These are phyloP conservation scores for Archips xylosteana DNA, from an alignment of 2,888 invertebrate species.

Conservation along the genomic window DNA sequence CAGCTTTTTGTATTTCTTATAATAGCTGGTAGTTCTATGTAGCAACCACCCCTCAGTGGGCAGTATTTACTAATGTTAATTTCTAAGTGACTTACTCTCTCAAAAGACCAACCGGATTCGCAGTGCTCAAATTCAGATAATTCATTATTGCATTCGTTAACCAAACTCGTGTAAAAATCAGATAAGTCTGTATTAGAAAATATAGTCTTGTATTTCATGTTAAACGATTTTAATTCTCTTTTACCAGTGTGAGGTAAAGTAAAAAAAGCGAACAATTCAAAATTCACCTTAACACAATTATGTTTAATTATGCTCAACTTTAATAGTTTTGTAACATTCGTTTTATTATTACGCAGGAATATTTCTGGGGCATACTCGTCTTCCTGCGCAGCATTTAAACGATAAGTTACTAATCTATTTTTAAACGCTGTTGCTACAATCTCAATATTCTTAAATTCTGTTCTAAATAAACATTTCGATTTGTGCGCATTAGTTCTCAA, in stretches of 20 bases:
- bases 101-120: slow-evolving; percentile 4
- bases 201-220: neutral
- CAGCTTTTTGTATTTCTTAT: slow-evolving; percentile 11
- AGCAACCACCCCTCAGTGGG: neutral
- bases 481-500: slow-evolving; percentile 1
- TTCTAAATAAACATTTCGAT: neutral
- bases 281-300: neutral
- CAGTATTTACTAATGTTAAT: slow-evolving; percentile 10
- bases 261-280: neutral
- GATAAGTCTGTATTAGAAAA: neutral
- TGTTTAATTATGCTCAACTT: neutral
- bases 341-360: slow-evolving; percentile 1
- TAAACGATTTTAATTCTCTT: neutral
- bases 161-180: neutral
- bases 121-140: slow-evolving; percentile 16
- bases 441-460: slow-evolving; percentile 3
- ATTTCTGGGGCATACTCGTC: neutral
- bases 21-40: neutral
- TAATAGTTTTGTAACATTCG: neutral
- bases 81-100: slow-evolving; percentile 9
- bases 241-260: neutral
- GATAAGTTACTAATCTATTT: slow-evolving; percentile 4
- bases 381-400: neutral
- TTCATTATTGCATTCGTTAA: neutral
- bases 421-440: neutral